Conservation (phyloP, 2,797 vertebrate species). For the Dermochelys coriacea region DNA sequence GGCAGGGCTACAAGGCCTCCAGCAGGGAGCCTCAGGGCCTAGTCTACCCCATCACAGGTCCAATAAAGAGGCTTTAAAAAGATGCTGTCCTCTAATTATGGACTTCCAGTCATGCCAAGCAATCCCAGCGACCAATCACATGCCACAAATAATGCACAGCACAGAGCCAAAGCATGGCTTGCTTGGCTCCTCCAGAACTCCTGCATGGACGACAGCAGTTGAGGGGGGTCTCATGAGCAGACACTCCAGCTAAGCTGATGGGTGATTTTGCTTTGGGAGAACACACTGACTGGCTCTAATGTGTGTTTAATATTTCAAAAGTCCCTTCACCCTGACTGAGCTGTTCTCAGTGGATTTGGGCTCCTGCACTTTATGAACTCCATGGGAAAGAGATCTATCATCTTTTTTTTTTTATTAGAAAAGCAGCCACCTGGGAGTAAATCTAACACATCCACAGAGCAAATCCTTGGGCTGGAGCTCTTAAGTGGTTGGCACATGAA, state of each 20-base stretch:
- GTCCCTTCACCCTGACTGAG: not conserved
- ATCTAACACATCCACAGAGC: not conserved
- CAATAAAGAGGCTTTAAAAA: not conserved
- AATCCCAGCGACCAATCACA: not conserved
- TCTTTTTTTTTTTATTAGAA: not conserved
- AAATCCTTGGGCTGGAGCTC: slow-evolving; percentile 1
- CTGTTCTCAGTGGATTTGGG: not conserved
- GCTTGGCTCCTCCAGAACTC: not conserved
- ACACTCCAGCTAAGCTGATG: not conserved
- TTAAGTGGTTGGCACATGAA: not conserved
- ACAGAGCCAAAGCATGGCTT: not conserved
- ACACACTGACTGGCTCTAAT: not conserved
- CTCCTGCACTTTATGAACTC: not conserved
- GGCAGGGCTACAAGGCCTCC: no score
- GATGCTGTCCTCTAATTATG: not conserved
- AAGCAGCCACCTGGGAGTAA: not conserved
- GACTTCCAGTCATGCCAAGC: not conserved
- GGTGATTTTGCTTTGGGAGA: not conserved
- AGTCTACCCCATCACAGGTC: not conserved
- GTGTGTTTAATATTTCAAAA: not conserved
- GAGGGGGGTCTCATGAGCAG: not conserved
- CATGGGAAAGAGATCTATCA: not conserved
- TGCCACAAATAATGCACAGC: not conserved
- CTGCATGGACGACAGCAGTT: not conserved
- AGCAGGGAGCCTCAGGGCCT: no score